Conservation (phyloP, 2,113 vertebrate genomes). For the Oncorhynchus clarkii region DNA sequence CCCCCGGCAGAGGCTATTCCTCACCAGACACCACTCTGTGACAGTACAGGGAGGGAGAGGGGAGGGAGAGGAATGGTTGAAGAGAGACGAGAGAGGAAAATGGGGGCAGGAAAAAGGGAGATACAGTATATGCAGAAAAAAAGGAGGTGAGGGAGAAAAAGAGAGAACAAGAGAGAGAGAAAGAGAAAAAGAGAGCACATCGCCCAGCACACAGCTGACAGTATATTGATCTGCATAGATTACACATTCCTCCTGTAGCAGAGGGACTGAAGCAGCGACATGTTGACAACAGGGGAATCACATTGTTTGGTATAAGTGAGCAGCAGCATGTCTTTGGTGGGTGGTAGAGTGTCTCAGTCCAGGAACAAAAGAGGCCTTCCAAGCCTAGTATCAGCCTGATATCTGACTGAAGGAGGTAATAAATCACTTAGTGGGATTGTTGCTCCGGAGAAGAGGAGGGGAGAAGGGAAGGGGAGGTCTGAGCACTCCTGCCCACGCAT, state of each 20-base stretch:
- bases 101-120: not conserved
- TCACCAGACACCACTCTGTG: conserved; percentile 56
- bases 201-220: not conserved
- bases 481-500: conserved; percentile 27
- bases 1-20: conserved; percentile 59
- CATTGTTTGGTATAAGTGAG: not conserved
- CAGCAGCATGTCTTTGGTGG: not conserved
- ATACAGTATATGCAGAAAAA: not conserved
- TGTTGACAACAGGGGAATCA: not conserved
- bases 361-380: conserved; percentile 32
- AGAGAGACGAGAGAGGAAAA: too few species aligned
- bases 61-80: conserved; percentile 10
- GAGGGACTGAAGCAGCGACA: too few species aligned
- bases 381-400: conserved; percentile 26
- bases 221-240: conserved; percentile 7
- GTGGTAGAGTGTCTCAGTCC: conserved; percentile 10
- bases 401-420: conserved; percentile 48
- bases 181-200: not conserved
- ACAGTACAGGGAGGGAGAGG: conserved; percentile 14
- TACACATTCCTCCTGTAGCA: too few species aligned
- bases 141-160: not conserved
- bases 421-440: conserved; percentile 65
- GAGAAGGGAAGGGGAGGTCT: not conserved
- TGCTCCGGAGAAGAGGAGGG: conserved; percentile 33
- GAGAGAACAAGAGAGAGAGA: conserved; percentile 23